Base-by-base conservation (phyloP, 2,797 vertebrate genomes). In the Danio tinwini region DNA sequence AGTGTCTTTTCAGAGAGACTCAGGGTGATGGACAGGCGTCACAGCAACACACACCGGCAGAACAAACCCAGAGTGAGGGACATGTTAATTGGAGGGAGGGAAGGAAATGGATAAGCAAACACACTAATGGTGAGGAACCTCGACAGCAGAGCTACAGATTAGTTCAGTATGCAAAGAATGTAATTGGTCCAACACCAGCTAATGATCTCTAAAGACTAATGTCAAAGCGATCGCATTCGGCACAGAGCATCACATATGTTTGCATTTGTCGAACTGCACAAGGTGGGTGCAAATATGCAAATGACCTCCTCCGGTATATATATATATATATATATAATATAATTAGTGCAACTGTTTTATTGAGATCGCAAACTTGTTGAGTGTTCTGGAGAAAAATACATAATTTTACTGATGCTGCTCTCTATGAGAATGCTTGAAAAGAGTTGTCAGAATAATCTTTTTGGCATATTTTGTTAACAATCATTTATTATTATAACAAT, bases 41-140 rank as follows among this genome's bases (percentile, higher is more conserved):
- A 86, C 85, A 81, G 81, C 74, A 84, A 86, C 79, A 84, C 83
- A 87, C 84, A 81, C 81, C 56, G 52, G 74, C 76, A 85, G 81
- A 83, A 83, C 78, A 83, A 82, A 84, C 82, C 84, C 75, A 81
- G 72, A 85, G 76, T 85, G 84, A 82, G 82, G 86, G 84, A 85
- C 84, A 87, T 85, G 86, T 87, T 89, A 88, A 89, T 88, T 86
- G 84, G 86, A 87, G 84, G 85, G 87, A 89, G 85, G 88, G 85
- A 83, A 85, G 81, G 84, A 87, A 87, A 86, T 81, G 83, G 80
- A 82, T 86, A 88, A 86, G 88, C 86, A 89, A 88, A 89, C 86
- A 87, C 82, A 85, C 70, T 86, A 86, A 85, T 85, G 85, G 83
- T 77, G 83, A 86, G 85, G 80, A 83, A 78, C 81, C 79, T 87